A percentile compares a stretch with the other conserved stretches of the same genome.
These are phyloP conservation scores for Hermaeophaga mercurialis DNA, from an alignment of 2,888 invertebrate genomes.

Conservation along the genomic window DNA sequence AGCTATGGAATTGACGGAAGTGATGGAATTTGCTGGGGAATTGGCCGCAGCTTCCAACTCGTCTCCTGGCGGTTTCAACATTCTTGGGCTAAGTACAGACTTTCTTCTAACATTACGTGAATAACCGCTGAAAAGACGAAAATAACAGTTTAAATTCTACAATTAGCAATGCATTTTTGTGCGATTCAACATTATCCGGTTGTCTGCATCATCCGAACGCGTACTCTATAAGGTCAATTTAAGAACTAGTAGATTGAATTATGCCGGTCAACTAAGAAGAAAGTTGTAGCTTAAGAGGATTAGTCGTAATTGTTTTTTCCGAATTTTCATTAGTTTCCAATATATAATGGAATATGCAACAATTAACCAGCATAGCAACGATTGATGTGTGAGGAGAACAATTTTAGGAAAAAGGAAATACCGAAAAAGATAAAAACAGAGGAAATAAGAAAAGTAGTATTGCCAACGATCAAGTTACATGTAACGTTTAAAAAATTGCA, in stretches of 20 bases:
- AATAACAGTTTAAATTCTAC: background rate
- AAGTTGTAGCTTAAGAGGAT: background rate
- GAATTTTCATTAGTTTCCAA: background rate
- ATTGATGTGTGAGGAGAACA: too few species aligned
- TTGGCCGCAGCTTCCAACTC: conserved; percentile 61
- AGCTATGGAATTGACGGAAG: conserved; percentile 83
- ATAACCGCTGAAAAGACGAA: conserved; percentile 62
- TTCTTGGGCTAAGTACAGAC: conserved; percentile 64
- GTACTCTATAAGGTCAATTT: background rate
- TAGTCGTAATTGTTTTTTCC: background rate
- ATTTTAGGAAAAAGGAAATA: too few species aligned
- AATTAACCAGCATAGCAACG: too few species aligned
- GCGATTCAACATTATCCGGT: background rate
- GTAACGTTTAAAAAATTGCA: too few species aligned
- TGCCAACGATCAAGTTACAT: too few species aligned
- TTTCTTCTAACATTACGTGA: conserved; percentile 68
- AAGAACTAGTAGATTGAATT: background rate
- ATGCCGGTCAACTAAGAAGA: background rate
- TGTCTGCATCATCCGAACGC: background rate
- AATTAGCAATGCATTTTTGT: background rate
- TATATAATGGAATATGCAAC: background rate
- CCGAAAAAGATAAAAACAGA: too few species aligned
- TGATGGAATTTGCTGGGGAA: conserved; percentile 78
- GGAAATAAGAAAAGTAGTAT: too few species aligned
- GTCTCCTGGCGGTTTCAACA: conserved; percentile 61